Evolutionary conservation across 2,113 vertebrate species (phyloP).

Genomic region (Uria aalge): DNA sequence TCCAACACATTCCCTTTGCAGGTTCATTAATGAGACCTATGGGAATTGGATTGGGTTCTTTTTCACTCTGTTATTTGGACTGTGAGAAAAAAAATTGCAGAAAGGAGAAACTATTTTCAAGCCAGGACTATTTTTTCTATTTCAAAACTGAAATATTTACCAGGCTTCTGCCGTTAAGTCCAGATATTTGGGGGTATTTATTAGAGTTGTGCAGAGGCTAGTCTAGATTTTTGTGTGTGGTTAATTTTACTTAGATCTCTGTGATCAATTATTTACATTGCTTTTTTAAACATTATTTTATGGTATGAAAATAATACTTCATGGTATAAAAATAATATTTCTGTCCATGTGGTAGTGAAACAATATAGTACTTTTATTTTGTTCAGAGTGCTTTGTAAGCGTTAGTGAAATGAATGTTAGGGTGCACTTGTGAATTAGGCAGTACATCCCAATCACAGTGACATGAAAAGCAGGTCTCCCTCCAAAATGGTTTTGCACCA

Average conservation of each 20-base stretch:
- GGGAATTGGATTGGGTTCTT: conserved; percentile 59
- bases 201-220: background rate
- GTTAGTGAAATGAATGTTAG: background rate
- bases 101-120: conserved; percentile 41
- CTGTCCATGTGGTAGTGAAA: background rate
- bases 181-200: conserved; percentile 13
- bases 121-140: background rate
- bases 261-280: background rate
- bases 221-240: background rate
- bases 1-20: conserved; percentile 58
- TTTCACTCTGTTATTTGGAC: conserved; percentile 63
- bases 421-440: background rate
- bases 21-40: conserved; percentile 73
- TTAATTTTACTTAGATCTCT: background rate
- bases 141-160: conserved; percentile 13
- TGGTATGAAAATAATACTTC: background rate
- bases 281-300: background rate
- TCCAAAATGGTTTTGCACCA: background rate
- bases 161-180: background rate
- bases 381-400: background rate
- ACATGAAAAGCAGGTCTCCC: background rate
- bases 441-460: background rate
- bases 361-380: background rate
- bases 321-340: background rate
- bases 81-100: background rate